Conservation (phyloP, 2,797 vertebrate species). For the Percopsis omiscomaycus region DNA sequence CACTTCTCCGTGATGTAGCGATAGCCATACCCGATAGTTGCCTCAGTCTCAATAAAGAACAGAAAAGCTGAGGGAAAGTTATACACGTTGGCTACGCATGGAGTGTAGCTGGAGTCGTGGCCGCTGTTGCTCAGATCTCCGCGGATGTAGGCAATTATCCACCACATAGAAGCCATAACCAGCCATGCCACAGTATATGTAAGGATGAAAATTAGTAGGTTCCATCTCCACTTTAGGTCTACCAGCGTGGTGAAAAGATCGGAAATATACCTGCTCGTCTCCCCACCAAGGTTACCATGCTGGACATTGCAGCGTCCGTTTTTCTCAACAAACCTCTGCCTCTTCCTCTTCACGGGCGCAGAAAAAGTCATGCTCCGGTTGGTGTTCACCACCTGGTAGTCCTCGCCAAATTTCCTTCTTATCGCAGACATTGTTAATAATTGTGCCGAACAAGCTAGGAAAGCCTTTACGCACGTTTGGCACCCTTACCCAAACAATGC, state of each 20-base stretch:
- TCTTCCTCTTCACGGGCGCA: slow-evolving; percentile 78
- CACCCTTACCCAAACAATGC: slow-evolving; percentile 28
- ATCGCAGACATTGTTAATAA: slow-evolving; percentile 78
- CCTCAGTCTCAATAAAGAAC: slow-evolving; percentile 91
- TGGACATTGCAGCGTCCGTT: slow-evolving; percentile 93
- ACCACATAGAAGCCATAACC: slow-evolving; percentile 94
- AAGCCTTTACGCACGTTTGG: slow-evolving; percentile 61
- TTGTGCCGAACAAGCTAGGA: slow-evolving; percentile 23
- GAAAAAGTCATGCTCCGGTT: slow-evolving; percentile 64
- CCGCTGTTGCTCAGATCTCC: slow-evolving; percentile 82
- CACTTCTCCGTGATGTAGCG: slow-evolving; percentile 92
- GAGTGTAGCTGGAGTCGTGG: slow-evolving; percentile 79
- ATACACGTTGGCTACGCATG: slow-evolving; percentile 91
- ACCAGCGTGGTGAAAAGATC: slow-evolving; percentile 91
- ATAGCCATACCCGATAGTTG: slow-evolving; percentile 89
- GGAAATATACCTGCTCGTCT: slow-evolving; percentile 88
- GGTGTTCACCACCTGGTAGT: slow-evolving; percentile 85
- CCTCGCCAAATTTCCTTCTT: slow-evolving; percentile 86
- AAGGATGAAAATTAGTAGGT: slow-evolving; percentile 89
- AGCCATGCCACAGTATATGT: slow-evolving; percentile 92
- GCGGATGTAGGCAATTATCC: slow-evolving; percentile 88
- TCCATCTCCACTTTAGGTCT: slow-evolving; percentile 94
- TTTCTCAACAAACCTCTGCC: slow-evolving; percentile 92
- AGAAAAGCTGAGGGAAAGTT: slow-evolving; percentile 92
- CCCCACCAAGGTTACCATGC: slow-evolving; percentile 89